These are phyloP conservation scores for Okapia johnstoni DNA, from an alignment of 2,113 vertebrate species.

Conservation along the genomic window DNA sequence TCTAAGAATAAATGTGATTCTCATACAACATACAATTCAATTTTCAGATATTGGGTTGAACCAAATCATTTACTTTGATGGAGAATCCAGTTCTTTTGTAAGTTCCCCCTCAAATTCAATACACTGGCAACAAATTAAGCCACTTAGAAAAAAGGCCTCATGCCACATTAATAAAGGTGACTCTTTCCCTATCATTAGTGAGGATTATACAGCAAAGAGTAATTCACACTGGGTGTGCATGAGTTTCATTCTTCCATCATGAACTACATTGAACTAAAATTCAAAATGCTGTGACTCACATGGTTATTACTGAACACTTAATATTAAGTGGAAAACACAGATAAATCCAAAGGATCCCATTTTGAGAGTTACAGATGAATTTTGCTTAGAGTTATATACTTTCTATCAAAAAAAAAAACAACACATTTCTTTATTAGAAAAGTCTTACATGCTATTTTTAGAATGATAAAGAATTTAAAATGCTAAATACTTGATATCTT, in stretches of 20 bases:
- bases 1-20: conserved; percentile 36
- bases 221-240: background rate
- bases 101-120: conserved; percentile 20
- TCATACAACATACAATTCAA: background rate
- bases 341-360: background rate
- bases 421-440: conserved; percentile 31
- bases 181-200: background rate
- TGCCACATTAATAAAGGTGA: conserved; percentile 10
- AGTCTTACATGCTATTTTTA: conserved; percentile 24
- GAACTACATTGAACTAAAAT: background rate
- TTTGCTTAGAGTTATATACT: background rate
- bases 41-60: conserved; percentile 8
- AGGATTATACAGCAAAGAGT: conserved; percentile 10
- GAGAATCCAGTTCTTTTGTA: conserved; percentile 17
- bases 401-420: conserved; percentile 28
- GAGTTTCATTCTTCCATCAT: conserved; percentile 7
- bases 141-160: background rate
- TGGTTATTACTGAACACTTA: background rate
- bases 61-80: conserved; percentile 19
- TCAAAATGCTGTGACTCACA: conserved; percentile 38
- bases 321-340: conserved; percentile 30
- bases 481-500: conserved; percentile 30
- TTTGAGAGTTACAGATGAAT: conserved; percentile 1
- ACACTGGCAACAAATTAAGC: conserved; percentile 15
- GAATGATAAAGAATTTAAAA: conserved; percentile 33